These are phyloP conservation scores for Clarias pachynema DNA, from an alignment of 2,797 vertebrate species.

Conservation along the genomic window DNA sequence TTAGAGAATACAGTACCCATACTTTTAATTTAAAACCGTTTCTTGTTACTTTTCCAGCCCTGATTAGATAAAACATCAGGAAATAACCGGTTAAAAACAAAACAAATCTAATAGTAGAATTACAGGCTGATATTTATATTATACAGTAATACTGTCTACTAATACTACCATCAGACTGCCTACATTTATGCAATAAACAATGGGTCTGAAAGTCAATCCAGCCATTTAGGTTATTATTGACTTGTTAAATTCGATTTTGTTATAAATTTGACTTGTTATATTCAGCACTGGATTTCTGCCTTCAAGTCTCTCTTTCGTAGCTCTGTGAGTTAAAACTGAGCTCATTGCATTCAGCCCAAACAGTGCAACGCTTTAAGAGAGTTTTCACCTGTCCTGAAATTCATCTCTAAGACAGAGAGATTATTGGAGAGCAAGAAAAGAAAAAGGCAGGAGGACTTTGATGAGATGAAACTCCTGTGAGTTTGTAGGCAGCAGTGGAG, in stretches of 20 bases:
- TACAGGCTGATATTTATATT: not conserved
- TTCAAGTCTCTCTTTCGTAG: not conserved
- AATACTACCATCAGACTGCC: not conserved
- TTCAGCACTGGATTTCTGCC: not conserved
- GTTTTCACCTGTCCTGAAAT: conserved; percentile 14
- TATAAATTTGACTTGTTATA: too few species aligned
- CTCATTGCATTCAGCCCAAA: not conserved
- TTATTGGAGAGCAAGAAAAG: not conserved
- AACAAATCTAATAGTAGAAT: not conserved
- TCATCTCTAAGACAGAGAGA: not conserved
- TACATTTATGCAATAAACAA: not conserved
- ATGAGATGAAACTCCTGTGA: conserved; percentile 20
- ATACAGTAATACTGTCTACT: not conserved
- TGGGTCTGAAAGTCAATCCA: not conserved
- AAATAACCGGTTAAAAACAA: not conserved
- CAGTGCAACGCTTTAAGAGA: not conserved
- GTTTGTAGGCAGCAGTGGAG: not conserved
- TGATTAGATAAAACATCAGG: not conserved
- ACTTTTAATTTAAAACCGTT: not conserved
- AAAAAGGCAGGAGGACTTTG: not conserved
- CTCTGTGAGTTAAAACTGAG: not conserved
- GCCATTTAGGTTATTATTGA: not conserved
- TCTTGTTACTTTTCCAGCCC: not conserved
- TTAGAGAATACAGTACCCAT: not conserved
- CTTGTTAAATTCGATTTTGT: not conserved